A percentile compares a stretch with the other conserved stretches of the same genome.
These are phyloP conservation scores for Heteropelma amictum DNA, from an alignment of 2,888 invertebrate genomes.

Conservation along the genomic window DNA sequence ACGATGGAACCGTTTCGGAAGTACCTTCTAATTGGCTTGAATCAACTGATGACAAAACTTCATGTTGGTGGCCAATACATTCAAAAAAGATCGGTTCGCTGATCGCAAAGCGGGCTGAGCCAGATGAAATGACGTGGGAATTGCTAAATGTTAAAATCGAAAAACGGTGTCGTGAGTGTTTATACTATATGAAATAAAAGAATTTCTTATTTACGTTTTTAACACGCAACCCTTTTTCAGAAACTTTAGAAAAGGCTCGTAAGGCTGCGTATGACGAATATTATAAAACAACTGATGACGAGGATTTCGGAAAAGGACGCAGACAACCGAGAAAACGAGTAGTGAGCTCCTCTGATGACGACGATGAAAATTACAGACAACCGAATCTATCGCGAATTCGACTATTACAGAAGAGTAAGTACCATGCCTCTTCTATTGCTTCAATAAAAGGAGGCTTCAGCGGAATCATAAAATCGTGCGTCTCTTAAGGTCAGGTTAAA, in stretches of 20 bases:
- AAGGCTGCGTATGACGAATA: slow-evolving; percentile 20
- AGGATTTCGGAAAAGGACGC: slow-evolving; percentile 36
- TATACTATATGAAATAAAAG: neutral
- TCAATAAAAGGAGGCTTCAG: neutral
- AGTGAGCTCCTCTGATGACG: slow-evolving; percentile 17
- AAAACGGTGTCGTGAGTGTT: neutral
- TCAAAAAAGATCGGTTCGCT: slow-evolving; percentile 3
- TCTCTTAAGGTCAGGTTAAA: neutral
- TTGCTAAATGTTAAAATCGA: slow-evolving; percentile 8
- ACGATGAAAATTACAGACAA: slow-evolving; percentile 8
- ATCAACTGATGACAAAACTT: slow-evolving; percentile 12
- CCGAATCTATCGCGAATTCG: neutral
- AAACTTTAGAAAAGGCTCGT: slow-evolving; percentile 14
- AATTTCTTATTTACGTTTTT: neutral
- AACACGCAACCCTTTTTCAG: slow-evolving; percentile 11
- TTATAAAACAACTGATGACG: slow-evolving; percentile 42
- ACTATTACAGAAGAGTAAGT: slow-evolving; percentile 1
- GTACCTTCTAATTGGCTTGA: slow-evolving; percentile 16
- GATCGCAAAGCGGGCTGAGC: slow-evolving; percentile 7
- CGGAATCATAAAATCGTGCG: slow-evolving; percentile 1
- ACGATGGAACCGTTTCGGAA: slow-evolving; percentile 14
- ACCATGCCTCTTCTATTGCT: neutral
- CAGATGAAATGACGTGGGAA: slow-evolving; percentile 17
- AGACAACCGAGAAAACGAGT: slow-evolving; percentile 20
- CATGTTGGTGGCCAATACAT: slow-evolving; percentile 9